A percentile compares a stretch with the other conserved stretches of the same genome.
Conservation (phyloP, 2,888 invertebrate species). For the Mylabris sibirica region DNA sequence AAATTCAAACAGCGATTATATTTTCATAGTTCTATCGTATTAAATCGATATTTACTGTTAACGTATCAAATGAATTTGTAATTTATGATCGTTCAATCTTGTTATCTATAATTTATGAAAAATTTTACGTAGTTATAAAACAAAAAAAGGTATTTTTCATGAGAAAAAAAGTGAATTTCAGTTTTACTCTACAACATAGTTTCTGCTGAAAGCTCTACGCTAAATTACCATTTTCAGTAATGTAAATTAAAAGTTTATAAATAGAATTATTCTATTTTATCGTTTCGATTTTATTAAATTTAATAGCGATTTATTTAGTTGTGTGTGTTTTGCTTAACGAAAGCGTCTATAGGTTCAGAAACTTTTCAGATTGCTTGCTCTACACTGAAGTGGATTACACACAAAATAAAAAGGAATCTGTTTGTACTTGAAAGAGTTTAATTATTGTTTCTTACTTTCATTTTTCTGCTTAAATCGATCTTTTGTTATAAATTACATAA, state of each 20-base stretch:
- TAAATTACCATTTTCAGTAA: neutral
- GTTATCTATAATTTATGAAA: neutral
- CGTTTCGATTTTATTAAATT: too few relatives aligned
- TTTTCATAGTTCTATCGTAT: neutral
- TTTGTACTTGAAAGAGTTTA: neutral
- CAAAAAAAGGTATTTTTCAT: too few relatives aligned
- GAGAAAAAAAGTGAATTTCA: too few relatives aligned
- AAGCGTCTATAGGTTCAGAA: neutral
- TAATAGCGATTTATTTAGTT: too few relatives aligned
- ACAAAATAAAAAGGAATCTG: neutral
- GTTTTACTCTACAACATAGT: too few relatives aligned
- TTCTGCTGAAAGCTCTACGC: too few relatives aligned
- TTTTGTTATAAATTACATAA: too few relatives aligned
- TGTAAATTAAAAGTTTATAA: too few relatives aligned
- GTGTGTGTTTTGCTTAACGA: neutral
- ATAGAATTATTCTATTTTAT: too few relatives aligned
- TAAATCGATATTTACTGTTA: neutral
- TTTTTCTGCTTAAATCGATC: too few relatives aligned
- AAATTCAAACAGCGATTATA: neutral
- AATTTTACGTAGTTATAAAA: too few relatives aligned
- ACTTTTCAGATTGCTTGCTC: neutral
- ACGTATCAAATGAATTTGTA: neutral
- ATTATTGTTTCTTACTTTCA: too few relatives aligned
- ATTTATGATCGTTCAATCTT: neutral
- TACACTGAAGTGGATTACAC: neutral